A percentile compares a stretch with the other conserved stretches of the same genome.
Evolutionary conservation across 2,797 vertebrate species (phyloP).

Genomic region (Chrosomus eos): DNA sequence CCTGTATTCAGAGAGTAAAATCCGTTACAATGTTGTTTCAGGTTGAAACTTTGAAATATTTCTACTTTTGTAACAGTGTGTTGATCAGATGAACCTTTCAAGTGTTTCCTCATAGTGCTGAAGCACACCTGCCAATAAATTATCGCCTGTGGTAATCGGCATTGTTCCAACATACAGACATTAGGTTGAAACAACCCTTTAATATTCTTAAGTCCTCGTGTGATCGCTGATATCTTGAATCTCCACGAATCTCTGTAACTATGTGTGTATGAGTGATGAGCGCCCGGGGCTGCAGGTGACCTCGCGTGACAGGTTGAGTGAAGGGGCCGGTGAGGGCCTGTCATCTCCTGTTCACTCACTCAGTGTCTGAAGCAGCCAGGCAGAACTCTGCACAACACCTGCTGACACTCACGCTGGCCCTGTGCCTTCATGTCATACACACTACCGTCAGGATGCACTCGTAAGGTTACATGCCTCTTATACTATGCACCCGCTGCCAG

Average conservation of each 20-base stretch:
- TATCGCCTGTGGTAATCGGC: background rate
- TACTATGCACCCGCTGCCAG: slow-evolving; percentile 22
- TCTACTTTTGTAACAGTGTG: background rate
- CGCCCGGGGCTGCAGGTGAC: slow-evolving; percentile 63
- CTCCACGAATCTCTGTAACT: background rate
- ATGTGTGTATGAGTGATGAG: slow-evolving; percentile 20
- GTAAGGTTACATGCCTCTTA: slow-evolving; percentile 10
- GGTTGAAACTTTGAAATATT: background rate
- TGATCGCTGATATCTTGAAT: background rate
- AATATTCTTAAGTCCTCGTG: background rate
- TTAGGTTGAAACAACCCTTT: background rate
- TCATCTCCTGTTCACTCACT: slow-evolving; percentile 71
- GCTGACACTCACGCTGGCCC: slow-evolving; percentile 69
- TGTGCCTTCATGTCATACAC: slow-evolving; percentile 71
- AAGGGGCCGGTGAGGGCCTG: slow-evolving; percentile 74
- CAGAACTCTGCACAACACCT: slow-evolving; percentile 75
- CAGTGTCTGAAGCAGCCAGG: slow-evolving; percentile 67
- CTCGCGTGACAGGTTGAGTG: slow-evolving; percentile 77
- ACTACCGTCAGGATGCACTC: slow-evolving; percentile 51
- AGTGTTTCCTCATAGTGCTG: background rate
- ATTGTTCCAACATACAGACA: background rate
- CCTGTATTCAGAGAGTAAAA: background rate
- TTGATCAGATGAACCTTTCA: background rate
- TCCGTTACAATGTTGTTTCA: background rate
- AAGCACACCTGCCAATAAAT: background rate